Percentiles rank a stretch among this genome's conserved stretches.
Conservation (phyloP, 2,797 vertebrate genomes). For the Trematomus bernacchii region DNA sequence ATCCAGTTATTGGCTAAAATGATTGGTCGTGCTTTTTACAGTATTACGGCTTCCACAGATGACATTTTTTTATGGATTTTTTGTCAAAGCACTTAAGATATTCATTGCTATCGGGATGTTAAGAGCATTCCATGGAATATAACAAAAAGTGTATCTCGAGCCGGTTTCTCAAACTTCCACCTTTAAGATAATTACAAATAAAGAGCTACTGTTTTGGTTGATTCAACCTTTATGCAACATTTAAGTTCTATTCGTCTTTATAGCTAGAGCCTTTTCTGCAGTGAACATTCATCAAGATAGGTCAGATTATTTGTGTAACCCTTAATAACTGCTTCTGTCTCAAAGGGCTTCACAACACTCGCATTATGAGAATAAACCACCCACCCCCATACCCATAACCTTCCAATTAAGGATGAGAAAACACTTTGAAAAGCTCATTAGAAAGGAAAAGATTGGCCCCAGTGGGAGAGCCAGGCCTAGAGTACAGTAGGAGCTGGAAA, state of each 20-base stretch:
- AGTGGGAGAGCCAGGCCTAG: slow-evolving; percentile 22
- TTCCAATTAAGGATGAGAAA: slow-evolving; percentile 16
- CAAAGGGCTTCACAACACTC: slow-evolving; percentile 28
- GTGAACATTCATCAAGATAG: slow-evolving; percentile 25
- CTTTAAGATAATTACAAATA: slow-evolving; percentile 11
- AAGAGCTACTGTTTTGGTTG: slow-evolving; percentile 35
- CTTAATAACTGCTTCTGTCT: slow-evolving; percentile 17
- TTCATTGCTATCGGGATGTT: too few relatives aligned
- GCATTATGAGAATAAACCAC: slow-evolving; percentile 31
- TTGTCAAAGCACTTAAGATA: too few relatives aligned
- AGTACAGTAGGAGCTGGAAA: slow-evolving; percentile 15
- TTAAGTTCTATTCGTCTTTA: slow-evolving; percentile 19
- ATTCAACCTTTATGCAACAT: slow-evolving; percentile 38
- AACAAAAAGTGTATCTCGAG: too few relatives aligned
- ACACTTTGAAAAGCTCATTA: slow-evolving; percentile 40
- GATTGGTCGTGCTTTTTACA: too few relatives aligned
- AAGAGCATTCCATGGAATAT: too few relatives aligned
- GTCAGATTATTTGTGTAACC: slow-evolving; percentile 22
- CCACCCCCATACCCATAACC: slow-evolving; percentile 6
- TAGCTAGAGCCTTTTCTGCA: slow-evolving; percentile 15
- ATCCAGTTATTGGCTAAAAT: too few relatives aligned
- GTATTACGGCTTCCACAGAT: too few relatives aligned
- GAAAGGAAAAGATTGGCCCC: slow-evolving; percentile 15
- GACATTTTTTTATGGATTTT: too few relatives aligned
- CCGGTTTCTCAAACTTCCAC: too few relatives aligned